These are phyloP conservation scores for Trissolcus japonicus DNA, from an alignment of 2,888 invertebrate species.

Conservation along the genomic window DNA sequence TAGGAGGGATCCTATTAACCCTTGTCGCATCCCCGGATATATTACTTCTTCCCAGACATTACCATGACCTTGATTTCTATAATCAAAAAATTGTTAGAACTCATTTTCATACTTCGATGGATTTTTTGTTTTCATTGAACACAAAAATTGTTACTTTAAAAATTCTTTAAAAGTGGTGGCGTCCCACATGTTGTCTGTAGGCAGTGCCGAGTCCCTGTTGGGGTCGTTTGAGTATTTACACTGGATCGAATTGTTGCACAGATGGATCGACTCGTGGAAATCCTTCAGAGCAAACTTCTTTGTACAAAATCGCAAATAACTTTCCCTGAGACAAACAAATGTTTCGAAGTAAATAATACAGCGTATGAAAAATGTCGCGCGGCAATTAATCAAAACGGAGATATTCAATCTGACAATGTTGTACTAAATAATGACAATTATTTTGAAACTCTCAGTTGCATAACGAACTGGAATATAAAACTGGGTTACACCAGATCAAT, in stretches of 20 bases:
- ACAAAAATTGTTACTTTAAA: constrained; percentile 72
- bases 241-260: constrained; percentile 96
- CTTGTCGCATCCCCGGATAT: constrained; percentile 92
- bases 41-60: constrained; percentile 90
- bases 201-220: constrained; percentile 85
- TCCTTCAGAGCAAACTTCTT: constrained; percentile 90
- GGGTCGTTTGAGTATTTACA: constrained; percentile 87
- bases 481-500: constrained; percentile 63
- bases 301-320: constrained; percentile 94
- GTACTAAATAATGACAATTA: neutral
- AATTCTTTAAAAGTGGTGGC: constrained; percentile 84
- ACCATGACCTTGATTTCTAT: constrained; percentile 84
- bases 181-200: constrained; percentile 98
- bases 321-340: constrained; percentile 81
- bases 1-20: constrained; percentile 86
- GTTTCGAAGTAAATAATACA: no score
- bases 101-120: no score
- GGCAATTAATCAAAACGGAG: no score
- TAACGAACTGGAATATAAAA: constrained; percentile 41
- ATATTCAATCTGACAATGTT: neutral
- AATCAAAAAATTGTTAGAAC: neutral
- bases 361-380: no score
- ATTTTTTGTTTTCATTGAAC: constrained; percentile 49
- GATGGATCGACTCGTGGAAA: constrained; percentile 93
- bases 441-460: no score